Percentiles rank a stretch among this genome's conserved stretches.
Evolutionary conservation across 2,888 invertebrate genomes (phyloP).

Genomic region (Lomographa bimaculata): DNA sequence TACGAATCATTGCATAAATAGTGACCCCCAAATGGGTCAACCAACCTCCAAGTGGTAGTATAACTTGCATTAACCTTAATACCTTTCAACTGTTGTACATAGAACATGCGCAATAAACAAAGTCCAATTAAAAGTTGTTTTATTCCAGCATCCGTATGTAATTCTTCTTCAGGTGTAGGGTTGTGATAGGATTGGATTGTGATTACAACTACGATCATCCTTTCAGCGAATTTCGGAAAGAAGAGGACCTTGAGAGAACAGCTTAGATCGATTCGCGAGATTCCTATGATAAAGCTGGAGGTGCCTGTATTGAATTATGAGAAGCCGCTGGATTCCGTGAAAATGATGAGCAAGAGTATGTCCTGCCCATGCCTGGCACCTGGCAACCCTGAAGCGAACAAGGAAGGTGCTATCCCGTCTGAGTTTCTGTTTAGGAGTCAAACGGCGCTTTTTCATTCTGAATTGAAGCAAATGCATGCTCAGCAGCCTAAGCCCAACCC

Average conservation of each 20-base stretch:
- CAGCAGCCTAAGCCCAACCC: too few species aligned
- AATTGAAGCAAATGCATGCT: constrained; percentile 8
- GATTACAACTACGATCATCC: constrained; percentile 54
- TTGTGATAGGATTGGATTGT: constrained; percentile 36
- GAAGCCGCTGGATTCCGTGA: constrained; percentile 19
- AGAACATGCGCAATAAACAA: constrained; percentile 41
- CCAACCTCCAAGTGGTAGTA: not conserved
- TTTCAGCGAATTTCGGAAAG: constrained; percentile 60
- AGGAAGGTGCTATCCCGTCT: constrained; percentile 9
- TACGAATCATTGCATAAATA: constrained; percentile 23
- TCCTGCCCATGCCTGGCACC: constrained; percentile 46
- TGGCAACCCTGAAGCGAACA: constrained; percentile 6
- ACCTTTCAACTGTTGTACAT: too few species aligned
- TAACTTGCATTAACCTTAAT: too few species aligned
- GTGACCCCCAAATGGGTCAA: too few species aligned
- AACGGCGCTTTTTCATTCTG: constrained; percentile 33
- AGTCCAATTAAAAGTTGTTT: constrained; percentile 28
- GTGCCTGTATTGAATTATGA: constrained; percentile 22
- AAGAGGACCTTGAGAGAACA: constrained; percentile 48
- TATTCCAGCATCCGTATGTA: constrained; percentile 32
- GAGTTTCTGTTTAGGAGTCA: constrained; percentile 27
- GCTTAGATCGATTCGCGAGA: constrained; percentile 37
- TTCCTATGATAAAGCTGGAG: constrained; percentile 35
- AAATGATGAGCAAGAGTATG: constrained; percentile 34
- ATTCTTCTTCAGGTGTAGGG: constrained; percentile 3